phyloP scores from a whole-genome alignment of 2,888 invertebrate species.

The Automeris io region DNA sequence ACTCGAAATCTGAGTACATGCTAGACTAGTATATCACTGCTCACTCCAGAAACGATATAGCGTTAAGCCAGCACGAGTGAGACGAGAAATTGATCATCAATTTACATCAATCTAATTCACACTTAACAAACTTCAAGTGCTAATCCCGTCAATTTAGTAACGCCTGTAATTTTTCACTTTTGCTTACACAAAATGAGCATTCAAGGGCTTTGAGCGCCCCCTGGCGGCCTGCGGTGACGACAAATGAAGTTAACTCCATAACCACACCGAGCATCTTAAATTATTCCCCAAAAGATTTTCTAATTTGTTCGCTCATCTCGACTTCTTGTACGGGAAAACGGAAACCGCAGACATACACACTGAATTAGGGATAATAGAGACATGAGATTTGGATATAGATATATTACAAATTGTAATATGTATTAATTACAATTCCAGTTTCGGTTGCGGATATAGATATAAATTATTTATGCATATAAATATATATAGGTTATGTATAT shows the following conservation, averaged over 20 bases:
- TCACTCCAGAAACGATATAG: too few relatives aligned
- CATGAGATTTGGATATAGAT: too few relatives aligned
- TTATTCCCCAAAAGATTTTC: constrained; percentile 75
- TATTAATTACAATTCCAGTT: too few relatives aligned
- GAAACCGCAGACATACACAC: constrained; percentile 43
- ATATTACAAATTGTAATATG: too few relatives aligned
- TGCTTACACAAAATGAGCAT: constrained; percentile 41
- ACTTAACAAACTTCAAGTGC: constrained; percentile 1
- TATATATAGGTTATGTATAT: too few relatives aligned
- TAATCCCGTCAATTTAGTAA: constrained; percentile 9
- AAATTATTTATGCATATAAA: too few relatives aligned
- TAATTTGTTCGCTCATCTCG: constrained; percentile 67
- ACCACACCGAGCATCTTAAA: constrained; percentile 57
- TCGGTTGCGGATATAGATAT: too few relatives aligned
- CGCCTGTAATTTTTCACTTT: constrained; percentile 26
- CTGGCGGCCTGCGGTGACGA: constrained; percentile 30
- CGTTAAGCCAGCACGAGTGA: too few relatives aligned
- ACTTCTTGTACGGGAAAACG: constrained; percentile 43
- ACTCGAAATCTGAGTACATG: too few relatives aligned
- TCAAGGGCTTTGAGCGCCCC: constrained; percentile 26
- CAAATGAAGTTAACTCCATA: constrained; percentile 51
- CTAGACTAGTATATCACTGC: too few relatives aligned
- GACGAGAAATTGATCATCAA: background rate
- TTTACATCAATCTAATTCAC: background rate
- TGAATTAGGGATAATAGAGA: too few relatives aligned